Conservation (phyloP, 2,888 invertebrate species). For the Oligia fasciuncula region DNA sequence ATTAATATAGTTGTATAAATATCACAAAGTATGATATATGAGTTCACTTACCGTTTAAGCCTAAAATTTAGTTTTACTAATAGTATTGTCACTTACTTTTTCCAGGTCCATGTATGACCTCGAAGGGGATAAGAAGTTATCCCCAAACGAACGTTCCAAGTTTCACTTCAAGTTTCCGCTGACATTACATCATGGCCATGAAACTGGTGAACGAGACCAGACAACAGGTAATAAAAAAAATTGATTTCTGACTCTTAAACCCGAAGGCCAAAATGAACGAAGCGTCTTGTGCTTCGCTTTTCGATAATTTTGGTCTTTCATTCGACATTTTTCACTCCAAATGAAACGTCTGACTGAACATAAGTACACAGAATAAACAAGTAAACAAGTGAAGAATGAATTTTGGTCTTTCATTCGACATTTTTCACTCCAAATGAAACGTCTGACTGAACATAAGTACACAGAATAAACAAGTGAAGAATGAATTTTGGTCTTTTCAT, state of each 20-base stretch:
- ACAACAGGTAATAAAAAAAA: constrained; percentile 10
- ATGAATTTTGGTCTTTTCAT: background rate
- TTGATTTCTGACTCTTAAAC: background rate
- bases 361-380: background rate
- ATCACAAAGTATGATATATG: background rate
- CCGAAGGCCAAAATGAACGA: background rate
- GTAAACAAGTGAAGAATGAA: background rate
- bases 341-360: background rate
- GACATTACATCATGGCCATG: constrained; percentile 74
- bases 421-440: background rate
- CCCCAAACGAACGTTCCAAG: constrained; percentile 93
- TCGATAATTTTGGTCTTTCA: background rate
- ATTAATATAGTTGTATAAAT: background rate
- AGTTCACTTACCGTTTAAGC: background rate
- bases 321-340: constrained; percentile 1
- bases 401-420: background rate
- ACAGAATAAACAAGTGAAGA: background rate
- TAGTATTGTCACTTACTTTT: background rate
- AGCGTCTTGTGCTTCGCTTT: background rate
- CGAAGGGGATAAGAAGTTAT: constrained; percentile 88
- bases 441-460: background rate
- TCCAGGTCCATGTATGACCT: constrained; percentile 91
- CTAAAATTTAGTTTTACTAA: background rate
- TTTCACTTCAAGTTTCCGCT: constrained; percentile 89
- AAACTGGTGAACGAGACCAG: constrained; percentile 75